A percentile compares a stretch with the other conserved stretches of the same genome.
These are phyloP conservation scores for Bryconaethiops microstoma DNA, from an alignment of 2,797 vertebrate genomes.

Conservation along the genomic window DNA sequence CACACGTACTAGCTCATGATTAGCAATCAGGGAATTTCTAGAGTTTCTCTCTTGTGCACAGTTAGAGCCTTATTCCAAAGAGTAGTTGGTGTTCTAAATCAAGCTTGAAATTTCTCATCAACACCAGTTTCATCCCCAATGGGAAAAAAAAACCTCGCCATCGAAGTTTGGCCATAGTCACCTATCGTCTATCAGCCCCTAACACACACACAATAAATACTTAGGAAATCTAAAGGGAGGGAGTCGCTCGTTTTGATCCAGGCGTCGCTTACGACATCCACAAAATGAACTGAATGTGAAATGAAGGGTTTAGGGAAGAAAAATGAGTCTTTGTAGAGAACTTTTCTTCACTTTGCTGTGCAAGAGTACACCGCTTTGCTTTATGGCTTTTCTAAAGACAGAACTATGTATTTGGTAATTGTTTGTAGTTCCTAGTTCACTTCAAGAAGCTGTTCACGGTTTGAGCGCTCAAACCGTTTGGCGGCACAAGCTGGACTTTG, in stretches of 20 bases:
- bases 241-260: slow-evolving; percentile 75
- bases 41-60: slow-evolving; percentile 77
- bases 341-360: slow-evolving; percentile 94
- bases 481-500: slow-evolving; percentile 99
- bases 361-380: slow-evolving; percentile 97
- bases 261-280: slow-evolving; percentile 78
- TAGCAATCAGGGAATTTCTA: slow-evolving; percentile 80
- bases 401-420: slow-evolving; percentile 97
- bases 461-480: slow-evolving; percentile 90
- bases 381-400: slow-evolving; percentile 97
- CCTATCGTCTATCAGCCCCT: slow-evolving; percentile 49
- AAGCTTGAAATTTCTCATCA: slow-evolving; percentile 43
- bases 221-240: slow-evolving; percentile 85
- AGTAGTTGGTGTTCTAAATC: slow-evolving; percentile 61
- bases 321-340: slow-evolving; percentile 85
- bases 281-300: slow-evolving; percentile 91
- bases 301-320: slow-evolving; percentile 80
- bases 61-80: slow-evolving; percentile 82
- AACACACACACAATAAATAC: slow-evolving; percentile 72
- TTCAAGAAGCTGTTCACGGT: slow-evolving; percentile 93
- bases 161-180: slow-evolving; percentile 50
- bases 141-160: slow-evolving; percentile 41
- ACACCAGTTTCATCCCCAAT: slow-evolving; percentile 38
- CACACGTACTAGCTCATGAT: slow-evolving; percentile 71
- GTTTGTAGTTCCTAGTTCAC: slow-evolving; percentile 98